Conservation (phyloP, 2,113 vertebrate species). For the Seriola dumerili region DNA sequence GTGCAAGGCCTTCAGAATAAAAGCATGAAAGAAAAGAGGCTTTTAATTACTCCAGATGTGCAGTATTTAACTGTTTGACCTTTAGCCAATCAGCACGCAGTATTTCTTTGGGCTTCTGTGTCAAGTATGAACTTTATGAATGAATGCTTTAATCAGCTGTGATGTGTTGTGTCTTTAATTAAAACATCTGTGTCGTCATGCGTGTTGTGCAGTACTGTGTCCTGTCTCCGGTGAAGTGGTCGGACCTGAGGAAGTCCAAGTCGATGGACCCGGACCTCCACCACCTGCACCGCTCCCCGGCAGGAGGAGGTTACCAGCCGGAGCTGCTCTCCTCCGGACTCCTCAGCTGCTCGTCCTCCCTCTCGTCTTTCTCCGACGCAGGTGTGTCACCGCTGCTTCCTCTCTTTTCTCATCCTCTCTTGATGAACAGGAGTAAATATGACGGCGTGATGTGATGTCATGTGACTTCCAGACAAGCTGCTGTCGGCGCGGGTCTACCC, state of each 20-base stretch:
- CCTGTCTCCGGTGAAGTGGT: slow-evolving; percentile 92
- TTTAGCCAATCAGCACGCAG: too few species aligned
- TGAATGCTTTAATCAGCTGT: neutral
- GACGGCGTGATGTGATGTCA: neutral
- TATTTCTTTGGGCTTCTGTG: too few species aligned
- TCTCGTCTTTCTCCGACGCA: slow-evolving; percentile 78
- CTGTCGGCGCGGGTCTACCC: slow-evolving; percentile 85
- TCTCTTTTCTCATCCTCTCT: too few species aligned
- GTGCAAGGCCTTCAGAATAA: too few species aligned
- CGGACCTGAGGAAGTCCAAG: slow-evolving; percentile 90
- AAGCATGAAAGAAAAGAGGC: too few species aligned
- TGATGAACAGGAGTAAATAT: too few species aligned
- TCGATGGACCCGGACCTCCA: slow-evolving; percentile 86
- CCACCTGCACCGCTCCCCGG: slow-evolving; percentile 85
- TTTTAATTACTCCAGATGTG: too few species aligned
- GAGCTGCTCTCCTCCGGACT: slow-evolving; percentile 81
- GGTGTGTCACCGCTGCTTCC: slow-evolving; percentile 35
- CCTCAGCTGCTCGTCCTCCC: slow-evolving; percentile 84
- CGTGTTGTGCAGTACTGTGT: slow-evolving; percentile 87
- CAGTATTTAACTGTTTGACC: too few species aligned
- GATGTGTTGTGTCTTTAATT: neutral
- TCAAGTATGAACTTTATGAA: too few species aligned
- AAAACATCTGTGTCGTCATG: too few species aligned
- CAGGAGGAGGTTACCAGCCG: slow-evolving; percentile 72
- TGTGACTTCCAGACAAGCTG: slow-evolving; percentile 83